Base-by-base conservation (phyloP, 53 echinoderm and acorn worm genomes). In the Stichopus horrens region DNA sequence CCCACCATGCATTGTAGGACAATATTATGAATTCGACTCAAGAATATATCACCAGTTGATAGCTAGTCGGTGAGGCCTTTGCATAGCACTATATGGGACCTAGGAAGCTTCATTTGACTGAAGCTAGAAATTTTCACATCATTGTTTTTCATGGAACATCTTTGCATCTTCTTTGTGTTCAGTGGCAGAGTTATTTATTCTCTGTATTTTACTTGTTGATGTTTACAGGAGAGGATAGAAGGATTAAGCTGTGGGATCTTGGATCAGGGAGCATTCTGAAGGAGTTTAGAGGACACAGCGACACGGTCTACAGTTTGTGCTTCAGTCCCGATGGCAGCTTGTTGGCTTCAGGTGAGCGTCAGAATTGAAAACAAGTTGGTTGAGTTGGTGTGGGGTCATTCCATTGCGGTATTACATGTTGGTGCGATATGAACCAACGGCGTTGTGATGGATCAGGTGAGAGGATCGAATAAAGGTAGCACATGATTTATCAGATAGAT, bases 171-270 rank as follows among this genome's bases (percentile, higher is more conserved):
- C 22, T 82, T 14, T 81, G 82, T 5, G 6, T 75, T 75, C 75
- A 21, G 9, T 23, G 9, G 22, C 18, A 21, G 18, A 67, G 9
- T 20, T 54, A 5, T 82, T 82, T 81, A 22, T 81, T 55, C 9
- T 55, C 9, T 54, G 52, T 81, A 54, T 9, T 81, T 81, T 52
- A 6, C 9, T 57, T 20, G 9, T 23, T 5, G 58, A 16, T 4
- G 11, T 52, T 9, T 55, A 81, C 22, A 97, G 97, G 97, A 23
- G 97, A 97, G 90, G 97, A 97, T 82, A 86, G 97, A 13, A 75
- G 93, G 90, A 92, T 97, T 23, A 94, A 94, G 54, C 73, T 97
- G 19, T 97, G 97, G 97, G 97, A 97, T 77, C 91, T 97, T 53
- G 95, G 94, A 22, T 92, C 94, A 11, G 97, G 97, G 14, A 92